Base-by-base conservation (phyloP, 2,888 invertebrate species). In the Dryomyza anilis region DNA sequence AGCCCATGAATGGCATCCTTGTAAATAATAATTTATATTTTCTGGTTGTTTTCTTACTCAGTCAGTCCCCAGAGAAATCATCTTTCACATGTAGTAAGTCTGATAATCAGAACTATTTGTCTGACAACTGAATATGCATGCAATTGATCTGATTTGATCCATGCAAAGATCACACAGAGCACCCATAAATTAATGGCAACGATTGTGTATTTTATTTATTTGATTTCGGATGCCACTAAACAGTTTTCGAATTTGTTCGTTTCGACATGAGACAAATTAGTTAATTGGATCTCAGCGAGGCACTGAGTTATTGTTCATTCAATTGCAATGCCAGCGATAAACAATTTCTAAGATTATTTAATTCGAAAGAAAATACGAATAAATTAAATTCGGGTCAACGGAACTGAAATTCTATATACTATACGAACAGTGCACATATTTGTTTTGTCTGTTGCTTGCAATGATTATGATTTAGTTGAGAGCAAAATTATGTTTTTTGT, bases 121-220 rank as follows among this genome's bases (percentile, higher is more conserved):
- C 19, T 25, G 14, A 14, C 3, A 48, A 19, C 48, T 19, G 3
- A 5, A 12, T 7, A 43, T 43, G 4, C 8, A 43, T 43, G 2
- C 19, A 19, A 16, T 16, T 19, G 19, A 43, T 65, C 64, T 69
- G 65, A 69, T 63, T 68, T 69, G 71, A 69, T 67, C 70, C 68
- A 67, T 69, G 66, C 64, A 66, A 68, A 69, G 68, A 66, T 71
- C 69, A 64, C 10, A 23, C n/a, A n/a, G n/a, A n/a, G 48, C 7
- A 8, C 48, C 5, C 1, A 50, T 8, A 16, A 50, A 27, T 19
- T 55, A 21, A 50, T 50, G 50, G 25, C 23, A 50, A 25, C 50
- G 23, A 50, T 50, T 50, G 50, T 50, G 25, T 25, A 25, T 21
- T 1, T 33, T 12, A 12, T 8, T 33, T 12, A 12, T 7, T 33